Percentiles rank a stretch among this genome's conserved stretches.
Conservation (phyloP, 2,888 invertebrate species). For the Malthinus flaveolus region DNA sequence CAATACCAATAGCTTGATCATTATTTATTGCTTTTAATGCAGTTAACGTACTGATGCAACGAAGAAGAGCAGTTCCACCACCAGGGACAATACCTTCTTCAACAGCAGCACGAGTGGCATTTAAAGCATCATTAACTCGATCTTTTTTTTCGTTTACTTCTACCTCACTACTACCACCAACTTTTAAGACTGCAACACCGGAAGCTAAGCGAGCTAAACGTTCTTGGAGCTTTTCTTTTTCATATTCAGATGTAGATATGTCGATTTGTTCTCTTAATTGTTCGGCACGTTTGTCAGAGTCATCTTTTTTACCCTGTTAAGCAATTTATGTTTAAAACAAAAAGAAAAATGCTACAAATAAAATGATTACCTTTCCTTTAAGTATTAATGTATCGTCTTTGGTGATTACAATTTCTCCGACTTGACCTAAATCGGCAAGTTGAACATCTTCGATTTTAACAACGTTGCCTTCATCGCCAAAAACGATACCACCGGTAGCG, state of each 20-base stretch:
- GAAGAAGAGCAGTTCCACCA: constrained; percentile 56
- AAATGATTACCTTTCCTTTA: constrained; percentile 45
- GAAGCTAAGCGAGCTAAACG: constrained; percentile 56
- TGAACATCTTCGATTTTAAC: constrained; percentile 55
- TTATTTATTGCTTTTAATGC: constrained; percentile 47
- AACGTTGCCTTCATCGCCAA: constrained; percentile 55
- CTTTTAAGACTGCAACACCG: constrained; percentile 57
- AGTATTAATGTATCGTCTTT: constrained; percentile 58
- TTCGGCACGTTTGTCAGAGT: constrained; percentile 52
- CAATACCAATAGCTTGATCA: constrained; percentile 54
- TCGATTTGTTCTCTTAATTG: constrained; percentile 55
- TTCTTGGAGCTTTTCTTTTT: constrained; percentile 58
- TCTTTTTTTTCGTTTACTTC: constrained; percentile 59
- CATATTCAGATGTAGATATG: constrained; percentile 55
- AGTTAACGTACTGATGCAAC: constrained; percentile 50
- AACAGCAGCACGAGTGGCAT: constrained; percentile 57
- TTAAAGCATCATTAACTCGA: constrained; percentile 56
- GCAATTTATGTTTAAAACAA: not conserved
- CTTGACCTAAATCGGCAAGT: constrained; percentile 53
- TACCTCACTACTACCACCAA: constrained; percentile 57
- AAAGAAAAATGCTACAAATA: not conserved
- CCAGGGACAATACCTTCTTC: constrained; percentile 59
- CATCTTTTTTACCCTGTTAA: constrained; percentile 50
- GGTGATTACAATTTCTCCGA: constrained; percentile 55
- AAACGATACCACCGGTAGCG: constrained; percentile 55